These are phyloP conservation scores for Felis catus DNA, from an alignment of 2,113 vertebrate species.

Conservation along the genomic window F.catus_Fca126_mat1.0 CM031414.1:91243501-91244000, in stretches of 20 bases:
- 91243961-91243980: background rate
- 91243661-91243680: background rate
- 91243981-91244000: background rate
- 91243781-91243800: background rate
- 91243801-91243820: conserved; percentile 21
- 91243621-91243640: background rate
- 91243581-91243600: background rate
- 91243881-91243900: background rate
- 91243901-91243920: background rate
- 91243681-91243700: background rate
- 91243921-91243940: background rate
- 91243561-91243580: background rate
- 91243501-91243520: background rate
- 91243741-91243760: background rate
- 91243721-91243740: conserved; percentile 7
- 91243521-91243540: background rate
- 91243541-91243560: background rate
- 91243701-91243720: background rate
- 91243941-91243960: background rate
- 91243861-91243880: background rate
- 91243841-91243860: background rate
- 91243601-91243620: background rate
- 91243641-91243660: background rate
- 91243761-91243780: background rate
- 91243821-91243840: background rate